phyloP scores from a whole-genome alignment of 2,888 invertebrate species.

The Sipha maydis region DNA sequence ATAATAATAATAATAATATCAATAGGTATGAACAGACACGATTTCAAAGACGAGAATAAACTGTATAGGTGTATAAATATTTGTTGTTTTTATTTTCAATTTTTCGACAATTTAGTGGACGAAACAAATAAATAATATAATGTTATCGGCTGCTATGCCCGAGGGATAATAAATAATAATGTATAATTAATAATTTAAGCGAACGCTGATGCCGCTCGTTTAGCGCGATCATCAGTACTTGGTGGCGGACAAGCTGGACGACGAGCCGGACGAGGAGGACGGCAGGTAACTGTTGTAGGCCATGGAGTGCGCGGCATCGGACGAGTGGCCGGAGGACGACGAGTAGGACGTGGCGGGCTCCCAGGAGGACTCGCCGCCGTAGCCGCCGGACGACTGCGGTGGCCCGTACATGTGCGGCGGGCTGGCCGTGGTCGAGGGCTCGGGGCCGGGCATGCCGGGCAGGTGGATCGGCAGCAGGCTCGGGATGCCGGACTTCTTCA shows the following conservation, averaged over 20 bases:
- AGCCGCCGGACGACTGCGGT: conserved; percentile 67
- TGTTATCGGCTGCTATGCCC: no score
- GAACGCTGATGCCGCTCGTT: no score
- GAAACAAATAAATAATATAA: not conserved
- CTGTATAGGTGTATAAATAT: not conserved
- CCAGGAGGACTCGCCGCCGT: conserved; percentile 60
- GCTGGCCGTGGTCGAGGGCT: conserved; percentile 66
- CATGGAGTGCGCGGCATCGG: conserved; percentile 65
- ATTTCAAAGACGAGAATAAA: not conserved
- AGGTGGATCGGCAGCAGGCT: conserved; percentile 57
- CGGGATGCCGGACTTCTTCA: conserved; percentile 77
- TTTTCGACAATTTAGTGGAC: not conserved
- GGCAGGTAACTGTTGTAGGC: conserved; percentile 68
- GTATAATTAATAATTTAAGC: not conserved
- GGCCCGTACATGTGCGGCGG: conserved; percentile 75
- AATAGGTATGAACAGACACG: no score
- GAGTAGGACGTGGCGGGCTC: conserved; percentile 16
- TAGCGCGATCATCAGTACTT: not conserved
- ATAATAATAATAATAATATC: no score
- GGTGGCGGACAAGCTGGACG: conserved; percentile 42
- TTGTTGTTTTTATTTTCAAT: not conserved
- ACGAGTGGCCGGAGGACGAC: conserved; percentile 16
- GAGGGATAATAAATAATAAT: conserved; percentile 3
- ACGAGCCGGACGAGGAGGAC: conserved; percentile 74
- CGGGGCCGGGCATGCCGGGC: conserved; percentile 46